phyloP scores from a whole-genome alignment of 1,140 invertebrate genomes.

The Monomorium pharaonis region DNA sequence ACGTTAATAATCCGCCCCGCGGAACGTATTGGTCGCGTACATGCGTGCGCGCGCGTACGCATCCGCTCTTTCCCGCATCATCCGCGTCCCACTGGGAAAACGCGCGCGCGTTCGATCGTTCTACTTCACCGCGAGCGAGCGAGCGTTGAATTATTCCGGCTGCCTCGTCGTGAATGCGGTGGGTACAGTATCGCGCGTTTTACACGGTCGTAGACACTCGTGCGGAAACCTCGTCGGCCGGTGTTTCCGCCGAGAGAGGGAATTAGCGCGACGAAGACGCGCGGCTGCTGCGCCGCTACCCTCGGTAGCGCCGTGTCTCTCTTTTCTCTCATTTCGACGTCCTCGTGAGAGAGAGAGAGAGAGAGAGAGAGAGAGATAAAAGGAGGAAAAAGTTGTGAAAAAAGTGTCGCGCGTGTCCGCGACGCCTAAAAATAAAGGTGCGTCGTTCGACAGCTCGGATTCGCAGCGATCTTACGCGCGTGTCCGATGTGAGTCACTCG shows the following conservation, averaged over 20 bases:
- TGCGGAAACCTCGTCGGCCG: constrained; percentile 38
- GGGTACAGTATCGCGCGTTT: too few species aligned
- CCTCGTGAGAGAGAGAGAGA: too few species aligned
- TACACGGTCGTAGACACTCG: neutral
- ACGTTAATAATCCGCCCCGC: constrained; percentile 5
- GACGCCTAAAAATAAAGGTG: constrained; percentile 49
- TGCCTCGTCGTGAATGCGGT: neutral
- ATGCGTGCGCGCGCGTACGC: neutral
- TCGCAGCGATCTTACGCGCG: constrained; percentile 11
- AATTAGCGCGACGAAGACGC: neutral
- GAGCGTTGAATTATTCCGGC: neutral
- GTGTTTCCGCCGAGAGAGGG: constrained; percentile 20
- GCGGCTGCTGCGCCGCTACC: neutral
- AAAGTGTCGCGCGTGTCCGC: constrained; percentile 29
- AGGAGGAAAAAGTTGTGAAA: neutral
- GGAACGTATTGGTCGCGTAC: neutral
- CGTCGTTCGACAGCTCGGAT: constrained; percentile 5
- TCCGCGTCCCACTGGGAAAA: neutral
- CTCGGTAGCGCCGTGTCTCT: neutral
- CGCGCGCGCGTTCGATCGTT: neutral
- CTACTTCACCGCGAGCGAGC: neutral
- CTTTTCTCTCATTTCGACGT: neutral
- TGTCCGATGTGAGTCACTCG: constrained; percentile 24
- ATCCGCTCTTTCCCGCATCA: neutral
- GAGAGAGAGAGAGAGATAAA: too few species aligned